phyloP scores from a whole-genome alignment of 2,888 invertebrate genomes.

The Dioctria linearis region DNA sequence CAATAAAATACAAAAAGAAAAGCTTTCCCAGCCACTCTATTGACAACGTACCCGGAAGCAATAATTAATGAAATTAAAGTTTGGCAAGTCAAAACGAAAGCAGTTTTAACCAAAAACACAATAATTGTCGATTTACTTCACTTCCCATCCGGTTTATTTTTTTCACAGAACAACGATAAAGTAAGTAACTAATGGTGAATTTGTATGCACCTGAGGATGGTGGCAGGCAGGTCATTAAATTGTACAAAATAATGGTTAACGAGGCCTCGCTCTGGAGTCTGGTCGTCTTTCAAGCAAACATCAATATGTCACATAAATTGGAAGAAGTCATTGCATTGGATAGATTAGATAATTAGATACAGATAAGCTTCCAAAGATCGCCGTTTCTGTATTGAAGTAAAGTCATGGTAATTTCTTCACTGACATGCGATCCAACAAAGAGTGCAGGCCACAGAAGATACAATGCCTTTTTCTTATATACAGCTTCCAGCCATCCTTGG shows the following conservation, averaged over 20 bases:
- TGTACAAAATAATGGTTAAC: conserved; percentile 33
- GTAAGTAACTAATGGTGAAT: conserved; percentile 2
- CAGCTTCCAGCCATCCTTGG: background rate
- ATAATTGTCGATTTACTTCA: too few species aligned
- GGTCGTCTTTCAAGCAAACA: conserved; percentile 57
- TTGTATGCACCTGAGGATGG: conserved; percentile 43
- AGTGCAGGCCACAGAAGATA: background rate
- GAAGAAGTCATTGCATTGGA: conserved; percentile 60
- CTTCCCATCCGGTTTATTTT: too few species aligned
- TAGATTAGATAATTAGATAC: conserved; percentile 44
- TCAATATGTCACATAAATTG: conserved; percentile 72
- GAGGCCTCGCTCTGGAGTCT: conserved; percentile 24
- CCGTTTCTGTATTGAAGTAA: conserved; percentile 3
- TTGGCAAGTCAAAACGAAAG: too few species aligned
- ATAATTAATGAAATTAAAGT: too few species aligned
- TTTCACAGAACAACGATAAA: too few species aligned
- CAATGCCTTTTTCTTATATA: conserved; percentile 1
- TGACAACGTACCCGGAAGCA: too few species aligned
- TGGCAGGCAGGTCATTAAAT: conserved; percentile 26
- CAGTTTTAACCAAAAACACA: too few species aligned
- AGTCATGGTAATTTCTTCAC: background rate
- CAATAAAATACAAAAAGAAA: too few species aligned
- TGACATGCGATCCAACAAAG: background rate
- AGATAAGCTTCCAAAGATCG: conserved; percentile 19
- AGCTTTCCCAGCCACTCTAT: too few species aligned